Conservation (phyloP, 2,113 vertebrate species). For the Chlamydotis undulata region DNA sequence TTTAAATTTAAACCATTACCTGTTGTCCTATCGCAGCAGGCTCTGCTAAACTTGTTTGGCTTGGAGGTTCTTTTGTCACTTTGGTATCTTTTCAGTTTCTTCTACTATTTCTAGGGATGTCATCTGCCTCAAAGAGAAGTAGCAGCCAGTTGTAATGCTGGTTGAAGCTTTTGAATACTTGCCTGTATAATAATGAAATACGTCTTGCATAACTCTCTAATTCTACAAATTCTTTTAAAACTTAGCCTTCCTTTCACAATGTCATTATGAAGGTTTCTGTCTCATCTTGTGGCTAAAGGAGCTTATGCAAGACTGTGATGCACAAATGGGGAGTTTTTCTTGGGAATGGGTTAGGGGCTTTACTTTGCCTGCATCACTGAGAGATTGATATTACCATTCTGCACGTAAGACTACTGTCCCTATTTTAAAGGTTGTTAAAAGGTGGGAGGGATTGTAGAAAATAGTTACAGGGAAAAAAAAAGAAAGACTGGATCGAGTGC, state of each 20-base stretch:
- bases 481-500: background rate
- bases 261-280: background rate
- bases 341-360: background rate
- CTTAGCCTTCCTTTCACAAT: background rate
- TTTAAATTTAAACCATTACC: no score
- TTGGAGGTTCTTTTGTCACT: background rate
- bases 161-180: background rate
- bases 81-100: background rate
- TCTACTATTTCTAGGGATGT: background rate
- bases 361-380: background rate
- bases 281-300: background rate
- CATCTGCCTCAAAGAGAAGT: background rate
- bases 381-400: background rate
- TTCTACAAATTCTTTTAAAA: background rate
- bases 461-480: background rate
- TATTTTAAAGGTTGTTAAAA: background rate
- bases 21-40: no score
- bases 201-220: background rate
- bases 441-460: background rate
- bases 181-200: background rate
- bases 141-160: background rate
- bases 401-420: background rate
- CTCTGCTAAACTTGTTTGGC: background rate
- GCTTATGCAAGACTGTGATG: background rate
- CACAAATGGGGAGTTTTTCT: background rate